Conservation (phyloP, 2,113 vertebrate genomes). For the Microcebus murinus region DNA sequence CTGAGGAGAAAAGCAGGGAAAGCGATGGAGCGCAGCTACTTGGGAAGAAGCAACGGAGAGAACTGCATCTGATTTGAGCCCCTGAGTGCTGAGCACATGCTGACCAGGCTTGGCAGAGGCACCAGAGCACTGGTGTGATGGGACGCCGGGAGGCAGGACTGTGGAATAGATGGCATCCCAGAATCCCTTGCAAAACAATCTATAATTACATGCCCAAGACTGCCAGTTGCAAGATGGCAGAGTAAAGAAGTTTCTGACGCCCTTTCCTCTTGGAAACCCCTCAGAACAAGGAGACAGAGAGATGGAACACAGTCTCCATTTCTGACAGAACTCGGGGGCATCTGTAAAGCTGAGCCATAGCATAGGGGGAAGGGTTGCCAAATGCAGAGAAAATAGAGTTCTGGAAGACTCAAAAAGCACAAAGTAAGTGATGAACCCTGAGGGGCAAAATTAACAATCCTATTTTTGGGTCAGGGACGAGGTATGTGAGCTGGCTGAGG, state of each 20-base stretch:
- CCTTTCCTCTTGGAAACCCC: background rate
- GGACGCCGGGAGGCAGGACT: background rate
- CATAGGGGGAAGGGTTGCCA: background rate
- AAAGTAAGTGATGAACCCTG: background rate
- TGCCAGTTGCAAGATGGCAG: background rate
- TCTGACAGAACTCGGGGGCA: background rate
- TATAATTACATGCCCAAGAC: background rate
- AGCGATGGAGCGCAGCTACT: background rate
- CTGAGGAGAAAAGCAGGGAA: background rate
- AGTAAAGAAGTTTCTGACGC: background rate
- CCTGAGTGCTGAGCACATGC: background rate
- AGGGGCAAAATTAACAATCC: conserved; percentile 8
- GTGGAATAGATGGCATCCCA: background rate
- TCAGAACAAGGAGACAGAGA: background rate
- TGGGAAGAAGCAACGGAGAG: background rate
- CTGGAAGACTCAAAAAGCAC: conserved; percentile 4
- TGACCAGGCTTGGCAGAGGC: background rate
- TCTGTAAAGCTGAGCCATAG: background rate
- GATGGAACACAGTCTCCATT: background rate
- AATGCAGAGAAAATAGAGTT: background rate
- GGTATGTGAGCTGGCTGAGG: background rate
- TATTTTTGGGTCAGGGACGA: background rate
- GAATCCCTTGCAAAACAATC: background rate
- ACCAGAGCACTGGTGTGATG: background rate
- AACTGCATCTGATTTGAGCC: background rate